Conservation (phyloP, 2,113 vertebrate species). For the Malaclemys terrapin region DNA sequence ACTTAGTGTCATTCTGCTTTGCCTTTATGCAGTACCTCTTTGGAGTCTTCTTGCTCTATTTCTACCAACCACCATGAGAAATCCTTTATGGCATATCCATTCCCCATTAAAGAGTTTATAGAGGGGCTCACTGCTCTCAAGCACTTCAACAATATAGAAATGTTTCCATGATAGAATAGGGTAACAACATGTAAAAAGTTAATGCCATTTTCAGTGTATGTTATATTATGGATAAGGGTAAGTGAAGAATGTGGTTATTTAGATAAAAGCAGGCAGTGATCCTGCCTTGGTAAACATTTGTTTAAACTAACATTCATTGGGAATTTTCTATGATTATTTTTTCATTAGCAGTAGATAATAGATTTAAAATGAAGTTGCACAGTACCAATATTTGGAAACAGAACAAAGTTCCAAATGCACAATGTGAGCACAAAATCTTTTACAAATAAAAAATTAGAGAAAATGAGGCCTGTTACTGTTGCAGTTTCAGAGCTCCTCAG, state of each 20-base stretch:
- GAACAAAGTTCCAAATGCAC: background rate
- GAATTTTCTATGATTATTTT: background rate
- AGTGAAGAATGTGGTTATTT: rapidly evolving
- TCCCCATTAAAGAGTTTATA: background rate
- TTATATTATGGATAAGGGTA: background rate
- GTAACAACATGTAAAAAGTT: background rate
- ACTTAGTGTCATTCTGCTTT: conserved; percentile 46
- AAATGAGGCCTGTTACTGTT: background rate
- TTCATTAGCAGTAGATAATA: background rate
- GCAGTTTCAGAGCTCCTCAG: background rate
- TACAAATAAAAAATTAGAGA: background rate
- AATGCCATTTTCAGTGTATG: background rate
- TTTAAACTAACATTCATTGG: background rate
- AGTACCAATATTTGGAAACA: background rate
- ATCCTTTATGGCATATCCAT: background rate
- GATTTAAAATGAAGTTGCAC: background rate
- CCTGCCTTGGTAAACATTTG: background rate
- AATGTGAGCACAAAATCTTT: background rate
- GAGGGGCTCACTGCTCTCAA: background rate
- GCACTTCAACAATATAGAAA: background rate
- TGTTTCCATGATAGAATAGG: background rate
- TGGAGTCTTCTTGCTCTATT: background rate
- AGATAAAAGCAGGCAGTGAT: rapidly evolving
- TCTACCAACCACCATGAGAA: background rate
- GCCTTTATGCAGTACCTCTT: conserved; percentile 7